phyloP scores from a whole-genome alignment of 2,113 vertebrate species.

The Quiscalus mexicanus region DNA sequence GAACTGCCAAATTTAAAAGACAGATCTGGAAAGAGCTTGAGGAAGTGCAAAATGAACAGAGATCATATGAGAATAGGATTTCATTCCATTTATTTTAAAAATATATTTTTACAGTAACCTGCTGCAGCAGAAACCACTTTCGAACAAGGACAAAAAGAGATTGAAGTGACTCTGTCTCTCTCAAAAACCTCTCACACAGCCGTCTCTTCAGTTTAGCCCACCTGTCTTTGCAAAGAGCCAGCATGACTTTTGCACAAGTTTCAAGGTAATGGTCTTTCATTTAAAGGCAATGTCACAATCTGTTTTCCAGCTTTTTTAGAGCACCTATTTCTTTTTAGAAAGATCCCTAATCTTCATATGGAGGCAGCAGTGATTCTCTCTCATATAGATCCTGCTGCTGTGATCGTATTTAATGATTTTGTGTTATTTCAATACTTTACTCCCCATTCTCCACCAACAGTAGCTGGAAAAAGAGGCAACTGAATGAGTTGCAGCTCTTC shows the following conservation, averaged over 20 bases:
- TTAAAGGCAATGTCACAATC: not conserved
- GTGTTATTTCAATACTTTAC: not conserved
- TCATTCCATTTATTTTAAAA: not conserved
- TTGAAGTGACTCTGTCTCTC: not conserved
- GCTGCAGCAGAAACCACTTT: not conserved
- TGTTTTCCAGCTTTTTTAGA: not conserved
- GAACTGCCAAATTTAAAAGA: conserved; percentile 75
- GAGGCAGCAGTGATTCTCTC: not conserved
- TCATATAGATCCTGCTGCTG: not conserved
- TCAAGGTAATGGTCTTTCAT: not conserved
- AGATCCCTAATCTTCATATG: not conserved
- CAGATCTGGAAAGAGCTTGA: conserved; percentile 78
- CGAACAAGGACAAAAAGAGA: not conserved
- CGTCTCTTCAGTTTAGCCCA: too few species aligned
- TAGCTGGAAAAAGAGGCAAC: not conserved
- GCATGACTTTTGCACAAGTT: not conserved
- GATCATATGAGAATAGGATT: conserved; percentile 74
- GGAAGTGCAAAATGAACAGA: conserved; percentile 81
- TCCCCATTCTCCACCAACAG: not conserved
- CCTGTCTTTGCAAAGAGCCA: not conserved
- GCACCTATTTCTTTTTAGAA: not conserved
- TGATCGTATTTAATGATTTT: not conserved
- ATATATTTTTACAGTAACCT: not conserved
- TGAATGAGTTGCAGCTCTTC: too few species aligned
- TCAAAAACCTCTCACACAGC: accelerated